Percentiles rank a stretch among this genome's conserved stretches.
Conservation (phyloP, 2,113 vertebrate species). For the Silurus asotus region DNA sequence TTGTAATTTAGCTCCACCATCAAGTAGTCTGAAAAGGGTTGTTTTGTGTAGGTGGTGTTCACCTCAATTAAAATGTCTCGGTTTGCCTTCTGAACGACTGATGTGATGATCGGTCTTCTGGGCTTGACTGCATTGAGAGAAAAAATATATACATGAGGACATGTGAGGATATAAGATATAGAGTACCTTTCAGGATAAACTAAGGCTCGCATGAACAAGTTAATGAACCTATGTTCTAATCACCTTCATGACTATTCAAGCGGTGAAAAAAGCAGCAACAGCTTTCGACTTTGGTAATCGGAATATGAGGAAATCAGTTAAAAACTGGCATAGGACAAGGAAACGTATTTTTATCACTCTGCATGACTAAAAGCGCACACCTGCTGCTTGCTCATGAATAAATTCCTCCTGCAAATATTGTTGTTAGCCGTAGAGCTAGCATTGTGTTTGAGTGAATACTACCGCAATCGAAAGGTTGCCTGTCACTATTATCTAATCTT, state of each 20-base stretch:
- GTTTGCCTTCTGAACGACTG: slow-evolving; percentile 31
- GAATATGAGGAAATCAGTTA: background rate
- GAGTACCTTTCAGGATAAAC: background rate
- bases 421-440: background rate
- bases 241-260: background rate
- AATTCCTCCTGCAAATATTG: background rate
- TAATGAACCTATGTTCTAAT: background rate
- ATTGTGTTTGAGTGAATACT: background rate
- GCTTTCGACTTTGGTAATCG: background rate
- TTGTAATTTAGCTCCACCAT: slow-evolving; percentile 46
- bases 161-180: background rate
- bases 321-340: background rate
- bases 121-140: slow-evolving; percentile 62
- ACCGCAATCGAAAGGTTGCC: background rate
- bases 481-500: background rate
- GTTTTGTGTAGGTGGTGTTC: slow-evolving; percentile 16
- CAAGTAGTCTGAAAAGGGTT: fast-evolving
- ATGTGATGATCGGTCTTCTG: slow-evolving; percentile 52
- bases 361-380: background rate
- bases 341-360: background rate
- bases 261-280: background rate
- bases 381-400: background rate
- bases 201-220: background rate
- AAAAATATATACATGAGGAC: background rate
- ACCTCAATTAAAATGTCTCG: slow-evolving; percentile 54